A percentile compares a stretch with the other conserved stretches of the same genome.
These are phyloP conservation scores for Pseudolaguvia tuberculata DNA, from an alignment of 2,113 vertebrate species.

Conservation along the genomic window DNA sequence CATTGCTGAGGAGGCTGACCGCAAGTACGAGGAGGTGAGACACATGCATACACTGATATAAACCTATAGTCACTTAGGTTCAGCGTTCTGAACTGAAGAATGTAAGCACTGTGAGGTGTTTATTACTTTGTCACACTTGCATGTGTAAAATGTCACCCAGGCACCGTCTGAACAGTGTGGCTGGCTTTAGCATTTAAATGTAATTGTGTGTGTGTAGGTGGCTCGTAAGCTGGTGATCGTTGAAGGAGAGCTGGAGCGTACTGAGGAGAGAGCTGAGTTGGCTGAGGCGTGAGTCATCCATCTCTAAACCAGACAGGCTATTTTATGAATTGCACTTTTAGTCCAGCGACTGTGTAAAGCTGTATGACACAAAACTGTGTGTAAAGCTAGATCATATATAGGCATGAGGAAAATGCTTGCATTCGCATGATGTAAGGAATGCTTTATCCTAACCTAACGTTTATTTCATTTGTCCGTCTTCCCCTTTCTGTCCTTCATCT, in stretches of 20 bases:
- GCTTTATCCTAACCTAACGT: slow-evolving; percentile 29
- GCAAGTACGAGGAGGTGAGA: slow-evolving; percentile 73
- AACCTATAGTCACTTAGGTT: not conserved
- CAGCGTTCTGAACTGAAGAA: not conserved
- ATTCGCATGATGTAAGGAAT: slow-evolving; percentile 44
- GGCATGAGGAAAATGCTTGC: slow-evolving; percentile 30
- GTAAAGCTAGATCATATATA: slow-evolving; percentile 19
- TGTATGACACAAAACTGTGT: not conserved
- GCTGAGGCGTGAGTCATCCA: slow-evolving; percentile 69
- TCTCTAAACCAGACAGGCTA: not conserved
- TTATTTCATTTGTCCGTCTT: slow-evolving; percentile 17
- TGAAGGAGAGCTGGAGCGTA: slow-evolving; percentile 72
- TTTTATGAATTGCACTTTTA: not conserved
- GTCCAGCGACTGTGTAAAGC: not conserved
- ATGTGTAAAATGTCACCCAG: not conserved
- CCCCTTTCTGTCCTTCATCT: slow-evolving; percentile 14
- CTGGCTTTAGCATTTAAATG: not conserved
- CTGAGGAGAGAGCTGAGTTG: slow-evolving; percentile 73
- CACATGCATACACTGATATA: not conserved
- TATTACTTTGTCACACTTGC: not conserved
- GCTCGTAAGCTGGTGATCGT: slow-evolving; percentile 94
- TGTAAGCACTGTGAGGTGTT: not conserved
- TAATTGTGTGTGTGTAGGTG: slow-evolving; percentile 67
- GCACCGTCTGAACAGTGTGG: not conserved
- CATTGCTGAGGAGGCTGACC: slow-evolving; percentile 74